These are phyloP conservation scores for Abramis brama DNA, from an alignment of 2,113 vertebrate species.

Conservation along the genomic window DNA sequence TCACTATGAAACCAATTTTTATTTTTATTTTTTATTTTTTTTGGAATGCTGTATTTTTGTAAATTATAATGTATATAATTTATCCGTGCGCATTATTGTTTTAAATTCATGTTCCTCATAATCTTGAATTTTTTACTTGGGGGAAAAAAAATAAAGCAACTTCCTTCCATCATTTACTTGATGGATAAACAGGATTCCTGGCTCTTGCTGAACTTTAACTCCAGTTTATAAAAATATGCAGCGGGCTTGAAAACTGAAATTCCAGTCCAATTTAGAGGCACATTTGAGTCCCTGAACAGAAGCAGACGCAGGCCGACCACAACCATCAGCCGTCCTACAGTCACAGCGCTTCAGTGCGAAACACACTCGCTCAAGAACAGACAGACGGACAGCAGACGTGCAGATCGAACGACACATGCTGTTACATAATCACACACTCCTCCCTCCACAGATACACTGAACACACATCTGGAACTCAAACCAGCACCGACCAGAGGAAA, in stretches of 20 bases:
- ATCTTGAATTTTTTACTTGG: too few species aligned
- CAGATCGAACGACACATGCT: conserved; percentile 23
- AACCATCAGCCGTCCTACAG: not conserved
- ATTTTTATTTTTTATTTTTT: too few species aligned
- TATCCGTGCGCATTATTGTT: too few species aligned
- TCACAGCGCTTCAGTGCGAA: not conserved
- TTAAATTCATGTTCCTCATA: too few species aligned
- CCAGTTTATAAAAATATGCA: not conserved
- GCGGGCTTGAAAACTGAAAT: not conserved
- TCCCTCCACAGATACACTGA: not conserved
- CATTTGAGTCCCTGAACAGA: not conserved
- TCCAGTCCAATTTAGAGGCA: not conserved
- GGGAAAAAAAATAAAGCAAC: too few species aligned
- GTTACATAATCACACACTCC: conserved; percentile 39
- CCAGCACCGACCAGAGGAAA: not conserved
- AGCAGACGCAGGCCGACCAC: not conserved
- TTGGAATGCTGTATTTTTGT: too few species aligned
- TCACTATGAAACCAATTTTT: too few species aligned
- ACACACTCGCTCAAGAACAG: too few species aligned
- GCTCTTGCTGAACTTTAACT: not conserved
- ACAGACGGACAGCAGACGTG: not conserved
- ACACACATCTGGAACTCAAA: conserved; percentile 37
- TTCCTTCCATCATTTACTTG: not conserved
- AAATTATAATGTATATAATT: too few species aligned
- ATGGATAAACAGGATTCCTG: not conserved